phyloP scores from a whole-genome alignment of 2,888 invertebrate genomes.

The Dryococelus australis region DNA sequence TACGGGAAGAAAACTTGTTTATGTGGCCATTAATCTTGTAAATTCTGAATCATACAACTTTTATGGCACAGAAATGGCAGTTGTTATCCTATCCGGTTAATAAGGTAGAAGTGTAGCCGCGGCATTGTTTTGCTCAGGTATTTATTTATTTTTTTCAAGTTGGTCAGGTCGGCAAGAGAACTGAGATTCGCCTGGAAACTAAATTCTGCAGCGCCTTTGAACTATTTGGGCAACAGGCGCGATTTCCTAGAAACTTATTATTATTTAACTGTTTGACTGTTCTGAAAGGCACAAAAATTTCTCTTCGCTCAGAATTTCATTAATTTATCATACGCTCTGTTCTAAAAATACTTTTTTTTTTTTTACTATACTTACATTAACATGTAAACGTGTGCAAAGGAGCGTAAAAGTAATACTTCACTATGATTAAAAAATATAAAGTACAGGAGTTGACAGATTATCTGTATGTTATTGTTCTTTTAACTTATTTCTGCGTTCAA shows the following conservation, averaged over 20 bases:
- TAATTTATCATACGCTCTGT: no score
- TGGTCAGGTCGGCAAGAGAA: neutral
- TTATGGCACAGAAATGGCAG: neutral
- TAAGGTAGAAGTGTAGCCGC: neutral
- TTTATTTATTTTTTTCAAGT: neutral
- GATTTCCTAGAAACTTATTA: neutral
- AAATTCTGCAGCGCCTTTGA: neutral
- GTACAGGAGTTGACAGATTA: no score
- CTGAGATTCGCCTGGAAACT: neutral
- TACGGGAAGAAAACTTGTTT: neutral
- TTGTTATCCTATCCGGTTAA: neutral
- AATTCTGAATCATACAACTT: conserved; percentile 16
- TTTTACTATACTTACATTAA: no score
- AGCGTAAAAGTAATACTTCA: no score
- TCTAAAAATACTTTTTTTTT: no score
- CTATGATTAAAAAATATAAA: no score
- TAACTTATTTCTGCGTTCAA: no score
- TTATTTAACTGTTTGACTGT: neutral
- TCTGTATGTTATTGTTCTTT: no score
- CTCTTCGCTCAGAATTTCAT: no score
- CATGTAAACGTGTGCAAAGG: no score
- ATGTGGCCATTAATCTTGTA: conserved; percentile 11
- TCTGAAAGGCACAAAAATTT: no score
- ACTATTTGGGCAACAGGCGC: neutral
- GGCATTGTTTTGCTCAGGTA: neutral